A percentile compares a stretch with the other conserved stretches of the same genome.
phyloP scores from a whole-genome alignment of 2,113 vertebrate genomes.

The Phocoena phocoena region DNA sequence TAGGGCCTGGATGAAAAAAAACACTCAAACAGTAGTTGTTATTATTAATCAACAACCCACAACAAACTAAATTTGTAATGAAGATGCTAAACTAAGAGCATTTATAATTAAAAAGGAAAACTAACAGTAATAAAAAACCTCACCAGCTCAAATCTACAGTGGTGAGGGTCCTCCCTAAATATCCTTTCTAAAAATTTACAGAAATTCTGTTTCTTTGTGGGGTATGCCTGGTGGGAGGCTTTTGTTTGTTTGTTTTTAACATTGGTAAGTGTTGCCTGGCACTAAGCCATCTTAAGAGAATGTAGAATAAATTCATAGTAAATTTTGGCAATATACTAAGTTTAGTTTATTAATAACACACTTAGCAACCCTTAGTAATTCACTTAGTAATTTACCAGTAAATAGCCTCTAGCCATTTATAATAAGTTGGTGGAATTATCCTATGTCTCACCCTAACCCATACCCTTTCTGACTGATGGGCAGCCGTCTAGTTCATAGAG shows the following conservation, averaged over 20 bases:
- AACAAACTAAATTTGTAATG: not conserved
- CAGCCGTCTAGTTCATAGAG: not conserved
- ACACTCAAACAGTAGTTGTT: not conserved
- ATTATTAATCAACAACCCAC: not conserved
- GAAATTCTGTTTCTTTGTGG: slow-evolving; percentile 23
- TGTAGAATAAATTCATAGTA: slow-evolving; percentile 29
- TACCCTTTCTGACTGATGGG: not conserved
- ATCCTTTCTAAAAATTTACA: slow-evolving; percentile 19
- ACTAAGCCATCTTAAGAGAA: not conserved
- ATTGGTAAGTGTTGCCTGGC: not conserved
- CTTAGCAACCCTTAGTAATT: not conserved
- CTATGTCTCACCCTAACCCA: not conserved
- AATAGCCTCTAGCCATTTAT: slow-evolving; percentile 20
- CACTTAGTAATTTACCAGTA: not conserved
- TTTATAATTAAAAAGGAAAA: slow-evolving; percentile 43
- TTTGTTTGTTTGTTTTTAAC: not conserved
- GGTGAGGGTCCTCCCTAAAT: not conserved
- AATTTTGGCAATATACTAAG: not conserved
- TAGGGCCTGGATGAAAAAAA: not conserved
- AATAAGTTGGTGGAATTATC: slow-evolving; percentile 29
- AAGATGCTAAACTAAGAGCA: not conserved
- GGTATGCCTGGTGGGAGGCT: not conserved
- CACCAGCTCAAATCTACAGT: not conserved
- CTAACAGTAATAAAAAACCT: slow-evolving; percentile 18
- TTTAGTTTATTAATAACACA: slow-evolving; percentile 44